Percentiles rank a stretch among this genome's conserved stretches.
These are phyloP conservation scores for Idaea biselata DNA, from an alignment of 2,888 invertebrate species.

Conservation along the genomic window DNA sequence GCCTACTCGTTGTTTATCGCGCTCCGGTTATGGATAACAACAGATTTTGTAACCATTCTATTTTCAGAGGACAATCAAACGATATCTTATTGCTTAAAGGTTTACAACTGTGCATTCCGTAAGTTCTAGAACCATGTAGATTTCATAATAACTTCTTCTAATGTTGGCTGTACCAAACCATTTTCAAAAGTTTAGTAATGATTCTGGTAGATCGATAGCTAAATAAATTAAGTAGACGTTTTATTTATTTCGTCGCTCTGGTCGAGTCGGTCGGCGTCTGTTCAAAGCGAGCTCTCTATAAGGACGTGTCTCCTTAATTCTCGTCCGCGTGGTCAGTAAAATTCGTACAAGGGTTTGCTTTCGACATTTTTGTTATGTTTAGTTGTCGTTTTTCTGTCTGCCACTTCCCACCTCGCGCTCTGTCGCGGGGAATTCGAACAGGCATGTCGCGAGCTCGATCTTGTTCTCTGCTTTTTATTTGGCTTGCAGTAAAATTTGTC, in stretches of 20 bases:
- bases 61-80: slow-evolving; percentile 57
- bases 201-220: slow-evolving; percentile 15
- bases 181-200: slow-evolving; percentile 37
- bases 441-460: slow-evolving; percentile 58
- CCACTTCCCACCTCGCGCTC: slow-evolving; percentile 65
- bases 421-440: slow-evolving; percentile 68
- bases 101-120: slow-evolving; percentile 36
- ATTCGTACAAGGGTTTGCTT: slow-evolving; percentile 74
- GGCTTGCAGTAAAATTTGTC: slow-evolving; percentile 49
- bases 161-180: slow-evolving; percentile 19
- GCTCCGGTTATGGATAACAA: slow-evolving; percentile 54
- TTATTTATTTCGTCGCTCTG: slow-evolving; percentile 49
- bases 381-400: slow-evolving; percentile 57
- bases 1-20: slow-evolving; percentile 49
- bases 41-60: slow-evolving; percentile 61
- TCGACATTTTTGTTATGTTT: slow-evolving; percentile 62
- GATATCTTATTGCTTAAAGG: slow-evolving; percentile 46
- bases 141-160: slow-evolving; percentile 37
- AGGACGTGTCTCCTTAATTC: slow-evolving; percentile 62
- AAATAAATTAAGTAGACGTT: slow-evolving; percentile 38
- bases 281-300: slow-evolving; percentile 65
- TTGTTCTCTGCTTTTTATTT: slow-evolving; percentile 44
- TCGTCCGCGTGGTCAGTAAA: slow-evolving; percentile 56
- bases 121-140: slow-evolving; percentile 15
- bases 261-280: slow-evolving; percentile 38